Conservation (phyloP, 2,113 vertebrate species). For the Pelobates fuscus region DNA sequence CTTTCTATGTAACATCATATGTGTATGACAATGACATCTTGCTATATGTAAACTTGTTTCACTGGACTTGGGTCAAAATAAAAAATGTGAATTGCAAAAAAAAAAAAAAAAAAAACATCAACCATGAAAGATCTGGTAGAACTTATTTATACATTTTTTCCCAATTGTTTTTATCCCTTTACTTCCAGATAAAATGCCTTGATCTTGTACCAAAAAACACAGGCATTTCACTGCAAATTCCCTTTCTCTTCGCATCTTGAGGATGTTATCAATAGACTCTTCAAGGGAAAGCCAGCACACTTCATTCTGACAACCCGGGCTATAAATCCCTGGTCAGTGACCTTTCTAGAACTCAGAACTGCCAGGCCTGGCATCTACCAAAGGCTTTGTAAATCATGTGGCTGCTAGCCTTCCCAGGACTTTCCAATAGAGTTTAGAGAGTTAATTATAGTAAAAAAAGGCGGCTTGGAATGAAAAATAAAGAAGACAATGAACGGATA, state of each 20-base stretch:
- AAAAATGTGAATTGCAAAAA: no score
- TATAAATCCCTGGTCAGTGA: slow-evolving; percentile 75
- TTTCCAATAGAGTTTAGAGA: slow-evolving; percentile 46
- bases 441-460: slow-evolving; percentile 28
- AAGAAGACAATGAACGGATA: background rate
- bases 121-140: no score
- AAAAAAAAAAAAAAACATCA: no score
- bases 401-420: slow-evolving; percentile 62
- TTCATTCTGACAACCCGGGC: slow-evolving; percentile 53
- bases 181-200: no score
- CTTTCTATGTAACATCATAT: no score
- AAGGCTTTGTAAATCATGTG: slow-evolving; percentile 69
- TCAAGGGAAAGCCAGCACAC: slow-evolving; percentile 58
- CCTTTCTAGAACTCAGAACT: slow-evolving; percentile 67
- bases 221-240: background rate
- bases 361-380: slow-evolving; percentile 53
- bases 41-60: no score
- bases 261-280: slow-evolving; percentile 52
- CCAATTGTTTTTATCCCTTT: no score
- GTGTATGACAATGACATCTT: no score
- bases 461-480: slow-evolving; percentile 3
- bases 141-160: no score
- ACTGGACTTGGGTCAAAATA: no score
- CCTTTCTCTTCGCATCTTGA: background rate
- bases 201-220: background rate